These are phyloP conservation scores for Onchidella celtica DNA, from an alignment of 2,888 invertebrate species.

Conservation along the genomic window DNA sequence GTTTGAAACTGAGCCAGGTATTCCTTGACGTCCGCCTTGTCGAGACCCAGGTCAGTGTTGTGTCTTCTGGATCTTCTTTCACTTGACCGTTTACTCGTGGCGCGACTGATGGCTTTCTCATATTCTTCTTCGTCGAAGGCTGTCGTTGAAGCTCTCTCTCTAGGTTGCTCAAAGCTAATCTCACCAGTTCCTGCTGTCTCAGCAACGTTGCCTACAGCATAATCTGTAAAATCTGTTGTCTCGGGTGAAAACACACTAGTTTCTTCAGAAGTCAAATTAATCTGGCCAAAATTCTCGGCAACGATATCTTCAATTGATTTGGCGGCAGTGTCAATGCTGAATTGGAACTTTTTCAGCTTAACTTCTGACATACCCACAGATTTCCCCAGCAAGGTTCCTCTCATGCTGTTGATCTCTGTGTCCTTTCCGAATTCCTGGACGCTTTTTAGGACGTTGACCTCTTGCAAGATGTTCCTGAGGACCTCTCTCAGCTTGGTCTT, in stretches of 20 bases:
- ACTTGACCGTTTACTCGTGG: not conserved
- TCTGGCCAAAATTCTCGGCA: slow-evolving; percentile 49
- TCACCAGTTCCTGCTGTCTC: not conserved
- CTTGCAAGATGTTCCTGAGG: slow-evolving; percentile 54
- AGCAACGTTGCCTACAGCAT: not conserved
- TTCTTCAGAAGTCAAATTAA: slow-evolving; percentile 30
- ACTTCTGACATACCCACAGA: slow-evolving; percentile 51
- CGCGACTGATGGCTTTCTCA: not conserved
- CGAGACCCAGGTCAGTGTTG: slow-evolving; percentile 27
- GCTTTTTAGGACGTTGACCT: slow-evolving; percentile 52
- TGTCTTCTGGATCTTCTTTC: slow-evolving; percentile 13
- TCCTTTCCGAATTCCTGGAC: slow-evolving; percentile 54
- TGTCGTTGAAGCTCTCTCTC: not conserved
- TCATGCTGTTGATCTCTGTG: slow-evolving; percentile 51
- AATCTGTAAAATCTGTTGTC: slow-evolving; percentile 25
- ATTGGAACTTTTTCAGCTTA: slow-evolving; percentile 46
- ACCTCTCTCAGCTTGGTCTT: slow-evolving; percentile 49
- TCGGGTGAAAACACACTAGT: slow-evolving; percentile 46
- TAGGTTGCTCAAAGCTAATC: not conserved
- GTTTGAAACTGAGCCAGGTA: slow-evolving; percentile 51
- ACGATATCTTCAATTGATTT: slow-evolving; percentile 50
- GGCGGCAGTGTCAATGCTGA: slow-evolving; percentile 41
- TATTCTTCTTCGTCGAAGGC: slow-evolving; percentile 3
- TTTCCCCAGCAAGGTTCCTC: slow-evolving; percentile 43
- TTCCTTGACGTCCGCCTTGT: slow-evolving; percentile 12